Base-by-base conservation (phyloP, 2,888 invertebrate genomes). In the Plemyria rubiginata region DNA sequence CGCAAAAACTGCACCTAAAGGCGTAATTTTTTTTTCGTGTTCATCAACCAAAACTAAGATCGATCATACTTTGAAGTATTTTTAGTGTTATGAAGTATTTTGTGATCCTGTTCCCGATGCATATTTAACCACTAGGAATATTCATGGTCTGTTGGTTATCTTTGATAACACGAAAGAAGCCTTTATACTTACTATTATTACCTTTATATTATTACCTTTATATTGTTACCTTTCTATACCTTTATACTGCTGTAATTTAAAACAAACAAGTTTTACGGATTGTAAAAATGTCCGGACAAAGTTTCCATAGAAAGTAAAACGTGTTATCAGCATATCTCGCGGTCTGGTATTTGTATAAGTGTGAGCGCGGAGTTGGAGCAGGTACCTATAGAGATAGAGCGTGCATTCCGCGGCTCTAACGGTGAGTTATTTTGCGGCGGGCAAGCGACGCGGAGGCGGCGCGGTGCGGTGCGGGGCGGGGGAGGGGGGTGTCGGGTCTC, bases 371-470 rank as follows among this genome's bases (percentile, higher is more conserved):
- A 63, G 60, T 72, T 64, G 67, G 75, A 72, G 78, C 74, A 72
- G 78, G 80, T 85, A 82, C 62, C 49, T 59, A 59, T 85, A 85
- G 82, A 88, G 87, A 87, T 88, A 90, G 89, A 87, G 84, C 85
- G 83, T 79, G 82, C 90, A 90, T 90, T 91, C 91, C 90, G 83
- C 84, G 80, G 82, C 82, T 82, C 81, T 91, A 92, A 92, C 92
- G 91, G 92, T 90, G 86, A 87, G 88, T 87, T 90, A 90, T 91
- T 90, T 91, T 84, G 92, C 90, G 84, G 82, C 81, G 55, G 54
- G 43, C 51, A 54, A 38, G 54, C 60, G 54, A 38, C 46, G 40
- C 51, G 60, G 60, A 36, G 59, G 54, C 50, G 32, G 52, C 5
- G 3, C 3, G 48, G 28, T 45, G 28, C 36, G 52, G 45, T 54